These are phyloP conservation scores for Zaprionus obscuricornis DNA, from an alignment of 2,888 invertebrate species.

Conservation along the genomic window DNA sequence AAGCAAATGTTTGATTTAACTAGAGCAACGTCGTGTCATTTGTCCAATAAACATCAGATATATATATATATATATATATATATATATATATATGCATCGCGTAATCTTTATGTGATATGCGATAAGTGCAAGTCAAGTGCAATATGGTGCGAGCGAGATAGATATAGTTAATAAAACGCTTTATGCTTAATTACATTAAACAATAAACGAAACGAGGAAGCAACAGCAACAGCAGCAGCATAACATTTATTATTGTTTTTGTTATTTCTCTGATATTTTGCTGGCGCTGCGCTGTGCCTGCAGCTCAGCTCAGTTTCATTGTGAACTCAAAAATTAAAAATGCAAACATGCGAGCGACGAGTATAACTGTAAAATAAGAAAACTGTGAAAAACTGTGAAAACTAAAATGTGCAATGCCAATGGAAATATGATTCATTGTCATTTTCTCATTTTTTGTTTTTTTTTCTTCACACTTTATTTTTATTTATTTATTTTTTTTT, in stretches of 20 bases:
- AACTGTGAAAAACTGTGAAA: constrained; percentile 42
- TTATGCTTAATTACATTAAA: constrained; percentile 69
- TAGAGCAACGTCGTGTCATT: constrained; percentile 61
- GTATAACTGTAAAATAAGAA: constrained; percentile 27
- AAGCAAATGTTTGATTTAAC: constrained; percentile 72
- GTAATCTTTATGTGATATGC: background rate
- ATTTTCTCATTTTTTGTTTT: constrained; percentile 14
- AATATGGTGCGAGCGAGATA: constrained; percentile 28
- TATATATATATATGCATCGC: constrained; percentile 15
- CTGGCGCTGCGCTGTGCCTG: constrained; percentile 48
- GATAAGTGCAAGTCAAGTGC: constrained; percentile 31
- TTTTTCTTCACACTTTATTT: no score
- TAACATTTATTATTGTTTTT: background rate
- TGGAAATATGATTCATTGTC: constrained; percentile 79
- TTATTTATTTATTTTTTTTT: constrained; percentile 14
- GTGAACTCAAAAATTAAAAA: constrained; percentile 48
- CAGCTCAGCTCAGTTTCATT: constrained; percentile 44
- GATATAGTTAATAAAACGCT: constrained; percentile 8
- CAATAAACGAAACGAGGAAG: constrained; percentile 65
- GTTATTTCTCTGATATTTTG: constrained; percentile 36
- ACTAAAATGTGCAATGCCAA: constrained; percentile 71
- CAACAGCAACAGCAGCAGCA: constrained; percentile 13
- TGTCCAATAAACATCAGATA: constrained; percentile 31
- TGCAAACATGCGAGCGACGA: constrained; percentile 8
- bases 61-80: constrained; percentile 25